Percentiles rank a stretch among this genome's conserved stretches.
Evolutionary conservation across 2,113 vertebrate species (phyloP).

Genomic region (Syngnathoides biaculeatus): DNA sequence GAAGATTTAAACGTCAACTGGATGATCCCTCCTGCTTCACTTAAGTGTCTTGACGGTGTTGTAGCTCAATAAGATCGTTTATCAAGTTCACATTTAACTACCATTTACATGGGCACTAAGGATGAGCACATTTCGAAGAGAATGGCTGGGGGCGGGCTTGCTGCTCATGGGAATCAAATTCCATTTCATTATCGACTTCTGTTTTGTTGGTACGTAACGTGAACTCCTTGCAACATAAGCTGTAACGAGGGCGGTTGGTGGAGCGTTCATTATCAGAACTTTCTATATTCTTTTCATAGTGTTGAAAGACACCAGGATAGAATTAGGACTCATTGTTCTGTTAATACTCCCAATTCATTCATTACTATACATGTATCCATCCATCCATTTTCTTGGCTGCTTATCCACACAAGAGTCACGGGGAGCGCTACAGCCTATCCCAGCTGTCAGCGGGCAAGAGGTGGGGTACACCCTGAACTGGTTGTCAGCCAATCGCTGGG

Average conservation of each 20-base stretch:
- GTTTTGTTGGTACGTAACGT: slow-evolving; percentile 38
- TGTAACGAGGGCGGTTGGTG: slow-evolving; percentile 19
- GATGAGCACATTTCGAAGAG: neutral
- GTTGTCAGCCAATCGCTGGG: no score
- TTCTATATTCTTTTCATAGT: neutral
- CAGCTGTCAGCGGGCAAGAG: no score
- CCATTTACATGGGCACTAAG: neutral
- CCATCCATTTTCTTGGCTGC: no score
- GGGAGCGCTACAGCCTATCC: no score
- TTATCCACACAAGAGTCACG: no score
- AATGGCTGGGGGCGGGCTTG: neutral
- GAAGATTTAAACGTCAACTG: slow-evolving; percentile 15
- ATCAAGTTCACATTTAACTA: slow-evolving; percentile 5
- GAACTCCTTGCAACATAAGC: slow-evolving; percentile 31
- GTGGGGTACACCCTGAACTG: no score
- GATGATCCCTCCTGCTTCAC: slow-evolving; percentile 15
- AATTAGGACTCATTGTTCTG: neutral
- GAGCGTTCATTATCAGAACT: slow-evolving; percentile 12
- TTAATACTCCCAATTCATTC: neutral
- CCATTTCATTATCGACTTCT: slow-evolving; percentile 38
- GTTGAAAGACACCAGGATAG: neutral
- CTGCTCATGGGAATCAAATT: slow-evolving; percentile 9
- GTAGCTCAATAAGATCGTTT: neutral
- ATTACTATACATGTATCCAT: no score
- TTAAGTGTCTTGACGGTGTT: neutral